Conservation (phyloP, 2,888 invertebrate species). For the Rhyacophila evoluta region DNA sequence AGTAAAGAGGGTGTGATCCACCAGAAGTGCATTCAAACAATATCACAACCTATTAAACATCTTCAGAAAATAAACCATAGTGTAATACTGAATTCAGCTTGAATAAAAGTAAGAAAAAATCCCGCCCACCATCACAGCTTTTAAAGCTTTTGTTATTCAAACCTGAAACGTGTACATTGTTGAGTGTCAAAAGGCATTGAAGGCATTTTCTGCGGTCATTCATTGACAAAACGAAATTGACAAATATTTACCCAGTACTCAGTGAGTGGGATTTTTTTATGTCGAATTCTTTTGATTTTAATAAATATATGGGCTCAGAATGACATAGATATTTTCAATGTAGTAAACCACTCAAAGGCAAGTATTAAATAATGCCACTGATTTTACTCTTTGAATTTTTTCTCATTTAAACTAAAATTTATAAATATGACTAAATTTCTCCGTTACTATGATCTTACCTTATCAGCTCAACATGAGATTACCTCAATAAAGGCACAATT, state of each 20-base stretch:
- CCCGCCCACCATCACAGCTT: conserved; percentile 39
- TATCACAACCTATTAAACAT: not conserved
- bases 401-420: too few relatives aligned
- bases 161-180: conserved; percentile 40
- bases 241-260: conserved; percentile 52
- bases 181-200: conserved; percentile 42
- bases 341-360: too few relatives aligned
- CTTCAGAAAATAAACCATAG: not conserved
- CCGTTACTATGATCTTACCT: too few relatives aligned
- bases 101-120: not conserved
- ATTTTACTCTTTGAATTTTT: too few relatives aligned
- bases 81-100: not conserved
- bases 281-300: not conserved
- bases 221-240: conserved; percentile 44
- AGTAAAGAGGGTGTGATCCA: conserved; percentile 41
- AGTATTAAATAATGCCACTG: too few relatives aligned
- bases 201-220: conserved; percentile 50
- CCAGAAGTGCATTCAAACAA: conserved; percentile 19
- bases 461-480: too few relatives aligned
- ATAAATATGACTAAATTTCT: too few relatives aligned
- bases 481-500: too few relatives aligned
- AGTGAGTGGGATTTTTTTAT: conserved; percentile 23
- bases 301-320: not conserved
- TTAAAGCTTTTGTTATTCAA: conserved; percentile 28
- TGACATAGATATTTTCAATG: not conserved